Base-by-base conservation (phyloP, 1,140 invertebrate species). In the Teleogryllus occipitalis region DNA sequence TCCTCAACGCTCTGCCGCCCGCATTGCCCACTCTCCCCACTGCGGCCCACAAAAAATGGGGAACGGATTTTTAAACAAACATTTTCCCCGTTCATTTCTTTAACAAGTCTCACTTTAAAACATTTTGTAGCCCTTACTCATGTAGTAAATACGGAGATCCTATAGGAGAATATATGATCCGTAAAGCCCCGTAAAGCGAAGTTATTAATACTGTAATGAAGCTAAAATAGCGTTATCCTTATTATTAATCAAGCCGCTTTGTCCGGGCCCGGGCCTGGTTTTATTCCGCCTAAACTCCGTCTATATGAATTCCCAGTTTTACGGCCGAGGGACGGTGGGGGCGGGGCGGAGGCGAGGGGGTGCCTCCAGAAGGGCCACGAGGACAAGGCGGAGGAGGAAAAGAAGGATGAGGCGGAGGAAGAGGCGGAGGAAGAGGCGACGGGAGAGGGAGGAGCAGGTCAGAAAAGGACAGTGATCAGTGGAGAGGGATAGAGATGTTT, bases 241-340 rank as follows among this genome's bases (percentile, higher is more conserved):
- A 65, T 65, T 65, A 65, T 65, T 65, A 65, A 65, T 65, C 54
- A 65, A 65, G 54, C 54, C 54, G 54, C 54, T 65, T 65, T 65
- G 54, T 65, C 18, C 2, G 54, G 54, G 54, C 10, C 54, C 10
- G 54, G 54, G 54, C 8, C 54, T 65, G 54, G 54, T 65, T 65
- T 65, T 65, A 65, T 65, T 65, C 54, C 54, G 54, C 54, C 54
- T 65, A 65, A 65, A 7, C 54, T 65, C 54, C 18, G 54, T 65
- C 54, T 65, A 65, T 65, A 65, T 65, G 54, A 65, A 65, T 65
- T 65, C 18, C 54, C 54, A 65, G 54, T 65, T 65, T 65, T 65
- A 65, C 54, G 49, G 54, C 54, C 54, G 18, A 18, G 54, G 18
- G 54, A 7, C 10, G 49, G 18, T 14, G 18, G 54, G 54, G 18